Percentiles rank a stretch among this genome's conserved stretches.
Evolutionary conservation across 1,140 invertebrate species (phyloP).

Genomic region (Caenorhabditis latens): DNA sequence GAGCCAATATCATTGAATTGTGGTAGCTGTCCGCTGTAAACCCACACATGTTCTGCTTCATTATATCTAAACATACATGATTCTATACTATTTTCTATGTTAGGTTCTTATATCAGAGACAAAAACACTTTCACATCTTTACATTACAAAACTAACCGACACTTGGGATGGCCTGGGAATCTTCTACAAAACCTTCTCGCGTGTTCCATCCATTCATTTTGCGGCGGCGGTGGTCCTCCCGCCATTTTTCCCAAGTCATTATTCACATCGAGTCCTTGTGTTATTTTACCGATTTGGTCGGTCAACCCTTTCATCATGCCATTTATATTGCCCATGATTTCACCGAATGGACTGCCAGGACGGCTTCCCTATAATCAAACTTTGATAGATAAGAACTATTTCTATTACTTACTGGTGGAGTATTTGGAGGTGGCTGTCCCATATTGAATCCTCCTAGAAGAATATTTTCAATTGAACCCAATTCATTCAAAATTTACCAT

Average conservation of each 20-base stretch:
- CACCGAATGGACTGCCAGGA: not conserved
- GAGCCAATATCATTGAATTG: slow-evolving; percentile 39
- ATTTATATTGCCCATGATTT: slow-evolving; percentile 1
- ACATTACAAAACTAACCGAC: not conserved
- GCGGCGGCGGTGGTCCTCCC: not conserved
- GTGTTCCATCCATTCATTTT: slow-evolving; percentile 37
- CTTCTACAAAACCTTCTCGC: slow-evolving; percentile 44
- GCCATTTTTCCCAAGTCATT: slow-evolving; percentile 41
- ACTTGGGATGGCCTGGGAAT: slow-evolving; percentile 58
- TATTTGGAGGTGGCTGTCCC: not conserved
- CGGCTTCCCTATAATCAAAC: not conserved
- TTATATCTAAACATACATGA: not conserved
- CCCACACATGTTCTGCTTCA: not conserved
- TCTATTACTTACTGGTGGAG: not conserved
- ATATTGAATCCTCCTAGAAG: not conserved
- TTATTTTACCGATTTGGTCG: slow-evolving; percentile 8
- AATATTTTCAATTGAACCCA: not conserved
- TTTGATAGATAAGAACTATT: too few species aligned
- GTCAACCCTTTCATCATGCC: slow-evolving; percentile 1
- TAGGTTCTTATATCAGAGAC: too few species aligned
- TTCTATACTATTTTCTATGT: not conserved
- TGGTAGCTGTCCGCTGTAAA: slow-evolving; percentile 58
- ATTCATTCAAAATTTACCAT: not conserved
- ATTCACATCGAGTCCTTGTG: slow-evolving; percentile 36
- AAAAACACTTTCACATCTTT: too few species aligned